A percentile compares a stretch with the other conserved stretches of the same genome.
Conservation (phyloP, 2,113 vertebrate genomes). For the Proteles cristata region DNA sequence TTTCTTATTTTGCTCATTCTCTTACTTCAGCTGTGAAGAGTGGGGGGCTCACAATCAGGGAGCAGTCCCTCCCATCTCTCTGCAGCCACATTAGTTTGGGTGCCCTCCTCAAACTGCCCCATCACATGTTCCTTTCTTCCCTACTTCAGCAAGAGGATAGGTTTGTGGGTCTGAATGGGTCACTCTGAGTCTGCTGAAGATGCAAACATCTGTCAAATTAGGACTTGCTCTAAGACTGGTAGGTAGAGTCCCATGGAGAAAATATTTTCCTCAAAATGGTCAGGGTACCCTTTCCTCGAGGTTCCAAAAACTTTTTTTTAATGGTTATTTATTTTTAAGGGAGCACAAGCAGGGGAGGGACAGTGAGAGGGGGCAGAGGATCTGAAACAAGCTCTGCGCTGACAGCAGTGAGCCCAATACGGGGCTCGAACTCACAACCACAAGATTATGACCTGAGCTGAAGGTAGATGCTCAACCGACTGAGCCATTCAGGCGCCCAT, state of each 20-base stretch:
- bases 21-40: background rate
- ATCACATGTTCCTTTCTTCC: background rate
- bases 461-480: no score
- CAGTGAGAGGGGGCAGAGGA: no score
- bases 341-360: no score
- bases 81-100: accelerated
- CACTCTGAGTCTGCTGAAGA: background rate
- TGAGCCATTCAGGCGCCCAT: background rate
- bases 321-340: no score
- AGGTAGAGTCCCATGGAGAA: background rate
- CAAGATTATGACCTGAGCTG: no score
- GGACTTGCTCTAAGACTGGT: background rate
- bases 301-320: background rate
- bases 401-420: no score
- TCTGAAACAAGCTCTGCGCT: no score
- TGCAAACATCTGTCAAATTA: background rate
- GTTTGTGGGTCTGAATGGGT: background rate
- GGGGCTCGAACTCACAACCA: no score
- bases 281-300: background rate
- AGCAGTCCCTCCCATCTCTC: background rate
- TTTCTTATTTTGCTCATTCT: conserved; percentile 25
- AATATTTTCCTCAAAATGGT: background rate
- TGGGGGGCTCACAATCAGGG: background rate
- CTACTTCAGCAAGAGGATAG: background rate
- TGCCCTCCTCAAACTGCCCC: background rate